Percentiles rank a stretch among this genome's conserved stretches.
These are phyloP conservation scores for Pogonomyrmex californicus DNA, from an alignment of 1,140 invertebrate genomes.

Conservation along the genomic window DNA sequence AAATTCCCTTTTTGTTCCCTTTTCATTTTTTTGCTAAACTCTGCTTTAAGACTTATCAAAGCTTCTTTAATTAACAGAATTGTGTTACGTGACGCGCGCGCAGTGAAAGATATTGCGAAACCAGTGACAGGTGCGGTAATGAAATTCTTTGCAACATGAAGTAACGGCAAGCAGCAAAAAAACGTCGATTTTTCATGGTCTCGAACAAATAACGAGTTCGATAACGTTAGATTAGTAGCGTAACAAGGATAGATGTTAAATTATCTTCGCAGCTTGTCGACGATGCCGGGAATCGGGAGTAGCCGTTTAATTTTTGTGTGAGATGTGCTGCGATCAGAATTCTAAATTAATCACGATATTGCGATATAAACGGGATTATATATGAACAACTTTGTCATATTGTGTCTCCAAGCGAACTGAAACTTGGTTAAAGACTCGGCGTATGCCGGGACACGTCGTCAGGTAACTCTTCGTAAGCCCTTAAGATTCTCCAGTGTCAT, in stretches of 20 bases:
- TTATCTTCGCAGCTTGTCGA: neutral
- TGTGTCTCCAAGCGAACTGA: neutral
- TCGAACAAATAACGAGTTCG: neutral
- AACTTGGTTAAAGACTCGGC: neutral
- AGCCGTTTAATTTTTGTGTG: neutral
- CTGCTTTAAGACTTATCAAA: constrained; percentile 5
- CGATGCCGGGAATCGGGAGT: neutral
- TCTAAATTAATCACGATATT: constrained; percentile 24
- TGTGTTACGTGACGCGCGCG: neutral
- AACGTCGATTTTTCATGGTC: constrained; percentile 20
- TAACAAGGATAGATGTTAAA: constrained; percentile 8
- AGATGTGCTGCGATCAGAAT: neutral
- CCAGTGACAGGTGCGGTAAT: neutral
- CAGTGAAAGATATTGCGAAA: constrained; percentile 7
- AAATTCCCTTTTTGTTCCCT: neutral
- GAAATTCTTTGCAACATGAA: neutral
- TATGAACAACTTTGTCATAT: constrained; percentile 11
- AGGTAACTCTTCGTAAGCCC: constrained; percentile 50
- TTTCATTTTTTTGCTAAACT: neutral
- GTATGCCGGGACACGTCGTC: constrained; percentile 35
- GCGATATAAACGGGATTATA: neutral
- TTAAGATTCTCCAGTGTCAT: constrained; percentile 65
- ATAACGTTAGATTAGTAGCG: neutral
- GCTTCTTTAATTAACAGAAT: constrained; percentile 17
- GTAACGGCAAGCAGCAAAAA: neutral